A percentile compares a stretch with the other conserved stretches of the same genome.
Conservation (phyloP, 2,888 invertebrate species). For the Cerceris rybyensis region DNA sequence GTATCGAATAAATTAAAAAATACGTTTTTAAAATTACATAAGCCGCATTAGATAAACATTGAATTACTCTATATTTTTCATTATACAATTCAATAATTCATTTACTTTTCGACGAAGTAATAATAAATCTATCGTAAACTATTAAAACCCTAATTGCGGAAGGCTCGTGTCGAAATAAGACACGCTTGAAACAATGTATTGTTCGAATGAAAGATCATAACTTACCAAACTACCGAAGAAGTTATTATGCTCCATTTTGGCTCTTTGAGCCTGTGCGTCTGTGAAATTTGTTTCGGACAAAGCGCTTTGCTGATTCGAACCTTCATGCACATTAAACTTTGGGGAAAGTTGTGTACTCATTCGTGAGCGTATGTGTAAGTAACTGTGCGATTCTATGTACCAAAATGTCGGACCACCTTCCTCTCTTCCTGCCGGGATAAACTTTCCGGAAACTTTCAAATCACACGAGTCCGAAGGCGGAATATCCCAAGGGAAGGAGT, state of each 20-base stretch:
- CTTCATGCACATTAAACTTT: constrained; percentile 55
- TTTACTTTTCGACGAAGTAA: too few species aligned
- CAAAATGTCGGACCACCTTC: constrained; percentile 36
- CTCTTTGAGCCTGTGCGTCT: constrained; percentile 7
- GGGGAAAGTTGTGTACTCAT: constrained; percentile 38
- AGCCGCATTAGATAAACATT: too few species aligned
- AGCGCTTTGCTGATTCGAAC: constrained; percentile 39
- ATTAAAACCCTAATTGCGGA: too few species aligned
- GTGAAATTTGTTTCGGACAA: constrained; percentile 32
- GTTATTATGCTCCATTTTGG: not conserved
- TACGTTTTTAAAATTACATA: too few species aligned
- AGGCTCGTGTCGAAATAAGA: too few species aligned
- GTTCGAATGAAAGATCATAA: not conserved
- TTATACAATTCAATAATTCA: too few species aligned
- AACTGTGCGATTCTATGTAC: constrained; percentile 21
- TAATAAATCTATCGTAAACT: too few species aligned
- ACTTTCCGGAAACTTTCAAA: constrained; percentile 59
- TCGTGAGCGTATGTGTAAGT: constrained; percentile 7
- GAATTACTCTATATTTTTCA: too few species aligned
- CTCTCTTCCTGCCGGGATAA: constrained; percentile 40
- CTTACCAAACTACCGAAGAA: not conserved
- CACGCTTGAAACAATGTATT: too few species aligned
- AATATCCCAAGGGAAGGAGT: constrained; percentile 30
- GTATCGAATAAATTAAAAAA: too few species aligned
- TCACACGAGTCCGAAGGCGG: constrained; percentile 40